These are phyloP conservation scores for Nemurella pictetii DNA, from an alignment of 2,888 invertebrate genomes.

Conservation along the genomic window DNA sequence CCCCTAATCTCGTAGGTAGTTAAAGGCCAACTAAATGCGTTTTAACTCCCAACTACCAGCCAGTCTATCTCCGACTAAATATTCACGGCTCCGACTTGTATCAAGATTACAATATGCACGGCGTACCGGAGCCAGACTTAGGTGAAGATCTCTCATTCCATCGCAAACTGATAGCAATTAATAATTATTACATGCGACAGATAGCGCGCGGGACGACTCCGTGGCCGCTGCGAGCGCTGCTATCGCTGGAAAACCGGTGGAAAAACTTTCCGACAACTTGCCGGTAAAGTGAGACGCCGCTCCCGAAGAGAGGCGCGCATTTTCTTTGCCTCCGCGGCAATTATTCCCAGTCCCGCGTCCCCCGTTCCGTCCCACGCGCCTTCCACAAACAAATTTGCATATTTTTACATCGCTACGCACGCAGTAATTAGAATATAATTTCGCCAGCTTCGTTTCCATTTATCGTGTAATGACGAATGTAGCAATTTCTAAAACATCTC, in stretches of 20 bases:
- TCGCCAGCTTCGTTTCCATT: slow-evolving; percentile 28
- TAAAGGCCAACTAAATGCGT: too few species aligned
- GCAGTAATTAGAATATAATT: slow-evolving; percentile 43
- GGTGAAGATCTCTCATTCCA: too few species aligned
- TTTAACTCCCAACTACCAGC: too few species aligned
- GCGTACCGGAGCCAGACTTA: too few species aligned
- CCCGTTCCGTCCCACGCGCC: neutral
- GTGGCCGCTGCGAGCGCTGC: neutral
- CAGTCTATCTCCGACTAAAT: too few species aligned
- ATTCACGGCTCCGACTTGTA: too few species aligned
- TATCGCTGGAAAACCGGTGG: neutral
- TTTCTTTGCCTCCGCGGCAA: slow-evolving; percentile 36
- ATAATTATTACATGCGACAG: slow-evolving; percentile 39
- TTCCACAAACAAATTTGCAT: slow-evolving; percentile 38
- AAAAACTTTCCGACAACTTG: slow-evolving; percentile 33
- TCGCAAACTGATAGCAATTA: slow-evolving; percentile 3
- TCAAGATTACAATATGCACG: too few species aligned
- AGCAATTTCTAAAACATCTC: neutral
- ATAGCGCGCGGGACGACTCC: slow-evolving; percentile 29
- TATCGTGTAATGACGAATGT: slow-evolving; percentile 14
- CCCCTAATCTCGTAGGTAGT: too few species aligned
- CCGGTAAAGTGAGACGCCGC: slow-evolving; percentile 18
- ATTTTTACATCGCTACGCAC: slow-evolving; percentile 42
- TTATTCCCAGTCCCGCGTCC: slow-evolving; percentile 28
- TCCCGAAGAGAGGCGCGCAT: slow-evolving; percentile 14